A percentile compares a stretch with the other conserved stretches of the same genome.
These are phyloP conservation scores for Rhagonycha lutea DNA, from an alignment of 2,888 invertebrate genomes.

Conservation along the genomic window DNA sequence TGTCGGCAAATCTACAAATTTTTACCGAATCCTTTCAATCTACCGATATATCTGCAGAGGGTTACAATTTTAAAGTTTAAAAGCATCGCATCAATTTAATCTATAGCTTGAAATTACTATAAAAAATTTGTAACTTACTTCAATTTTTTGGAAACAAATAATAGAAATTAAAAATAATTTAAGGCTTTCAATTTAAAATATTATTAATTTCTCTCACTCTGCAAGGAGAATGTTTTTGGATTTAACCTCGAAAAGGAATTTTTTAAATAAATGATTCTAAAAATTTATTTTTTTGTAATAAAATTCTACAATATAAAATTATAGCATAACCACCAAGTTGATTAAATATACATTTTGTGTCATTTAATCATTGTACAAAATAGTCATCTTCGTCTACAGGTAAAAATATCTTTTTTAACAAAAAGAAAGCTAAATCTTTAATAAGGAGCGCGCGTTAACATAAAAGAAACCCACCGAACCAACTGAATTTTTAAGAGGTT, in stretches of 20 bases:
- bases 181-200: neutral
- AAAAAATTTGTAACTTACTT: neutral
- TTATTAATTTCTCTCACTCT: conserved; percentile 8
- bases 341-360: neutral
- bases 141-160: neutral
- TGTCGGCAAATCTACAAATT: conserved; percentile 41
- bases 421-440: neutral
- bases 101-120: neutral
- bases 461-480: neutral
- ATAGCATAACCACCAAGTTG: neutral
- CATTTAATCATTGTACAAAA: neutral
- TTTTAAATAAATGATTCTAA: neutral
- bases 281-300: neutral
- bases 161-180: neutral
- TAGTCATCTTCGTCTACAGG: neutral
- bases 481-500: neutral
- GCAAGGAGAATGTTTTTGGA: conserved; percentile 3
- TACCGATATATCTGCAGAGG: conserved; percentile 22
- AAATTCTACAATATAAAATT: neutral
- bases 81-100: conserved; percentile 3
- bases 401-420: neutral
- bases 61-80: conserved; percentile 8
- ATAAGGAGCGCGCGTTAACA: neutral
- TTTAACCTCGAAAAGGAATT: neutral
- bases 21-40: conserved; percentile 25